Base-by-base conservation (phyloP, 2,888 invertebrate species). In the Drosophila pseudotalamancana region DNA sequence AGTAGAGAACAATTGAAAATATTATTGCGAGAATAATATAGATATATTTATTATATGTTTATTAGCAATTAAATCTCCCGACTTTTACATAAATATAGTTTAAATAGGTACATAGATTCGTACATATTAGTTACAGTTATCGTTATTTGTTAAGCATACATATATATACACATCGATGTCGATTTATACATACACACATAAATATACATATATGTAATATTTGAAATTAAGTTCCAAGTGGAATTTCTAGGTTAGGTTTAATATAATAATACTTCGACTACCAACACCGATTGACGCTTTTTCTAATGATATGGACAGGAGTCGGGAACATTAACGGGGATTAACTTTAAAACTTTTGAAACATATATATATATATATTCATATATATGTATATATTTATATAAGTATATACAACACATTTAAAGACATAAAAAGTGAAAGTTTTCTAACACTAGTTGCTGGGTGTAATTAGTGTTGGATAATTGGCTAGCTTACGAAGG, bases 11-110 rank as follows among this genome's bases (percentile, higher is more conserved):
- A 61, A 42, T 27, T 18, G 9, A 18, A n/a, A 32, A 40, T 34
- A 53, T 72, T 32, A 53, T 57, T 72, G 73, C 68, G 77, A 32
- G 51, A 64, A 72, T 68, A 66, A 53, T 63, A 50, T 57, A 35
- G 40, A 56, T 61, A 59, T 76, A 74, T 75, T 79, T 70, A 67
- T 82, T 11, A 50, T 78, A 69, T 45, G 27, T 82, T 82, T 80
- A 80, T 85, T 85, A 68, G 59, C 32, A 71, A 62, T 60, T 54
- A 59, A 46, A 61, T 67, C 60, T 71, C 45, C 53, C 51, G 54
- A 65, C 64, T 18, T 62, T 56, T 66, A 39, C 65, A 61, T 18
- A 50, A 21, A 37, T 9, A 39, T 37, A 16, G 11, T 43, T n/a
- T 12, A 29, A 8, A 35, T 55, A 53, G 37, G 42, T 60, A 45